Conservation (phyloP, 2,888 invertebrate species). For the Micropterix aruncella region DNA sequence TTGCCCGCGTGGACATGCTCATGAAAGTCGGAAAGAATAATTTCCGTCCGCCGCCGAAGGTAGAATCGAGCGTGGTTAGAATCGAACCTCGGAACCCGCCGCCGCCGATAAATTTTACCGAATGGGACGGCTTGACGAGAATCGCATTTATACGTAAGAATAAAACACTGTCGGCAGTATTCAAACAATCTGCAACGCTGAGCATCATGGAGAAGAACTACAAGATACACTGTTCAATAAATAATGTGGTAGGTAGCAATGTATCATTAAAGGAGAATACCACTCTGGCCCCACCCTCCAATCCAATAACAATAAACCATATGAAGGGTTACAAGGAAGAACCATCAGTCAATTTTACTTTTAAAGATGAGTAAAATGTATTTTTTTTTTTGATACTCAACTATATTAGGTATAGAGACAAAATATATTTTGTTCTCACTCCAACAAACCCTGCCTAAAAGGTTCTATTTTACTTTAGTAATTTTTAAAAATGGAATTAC, state of each 20-base stretch:
- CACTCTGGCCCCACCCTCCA: too few species aligned
- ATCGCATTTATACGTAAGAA: slow-evolving; percentile 94
- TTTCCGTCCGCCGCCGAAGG: slow-evolving; percentile 97
- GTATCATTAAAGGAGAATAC: too few species aligned
- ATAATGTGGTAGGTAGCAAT: slow-evolving; percentile 53
- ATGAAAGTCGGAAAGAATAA: slow-evolving; percentile 99
- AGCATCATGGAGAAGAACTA: slow-evolving; percentile 86
- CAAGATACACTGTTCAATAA: slow-evolving; percentile 71
- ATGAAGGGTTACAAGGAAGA: too few species aligned
- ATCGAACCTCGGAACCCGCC: slow-evolving; percentile 96
- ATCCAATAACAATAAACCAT: too few species aligned
- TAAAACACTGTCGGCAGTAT: slow-evolving; percentile 84
- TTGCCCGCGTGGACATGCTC: slow-evolving; percentile 88
- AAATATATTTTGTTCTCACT: too few species aligned
- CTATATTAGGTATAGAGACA: too few species aligned
- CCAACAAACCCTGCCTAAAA: too few species aligned
- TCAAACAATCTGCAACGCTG: slow-evolving; percentile 74
- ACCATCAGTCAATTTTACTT: too few species aligned
- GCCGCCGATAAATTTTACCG: slow-evolving; percentile 87
- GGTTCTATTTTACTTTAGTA: too few species aligned
- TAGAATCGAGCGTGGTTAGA: slow-evolving; percentile 95
- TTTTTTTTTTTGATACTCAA: too few species aligned
- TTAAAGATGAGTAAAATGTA: too few species aligned
- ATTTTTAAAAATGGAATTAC: too few species aligned
- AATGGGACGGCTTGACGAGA: slow-evolving; percentile 96